These are phyloP conservation scores for Pristionchus entomophagus DNA, from an alignment of 2,888 invertebrate genomes.

Conservation along the genomic window DNA sequence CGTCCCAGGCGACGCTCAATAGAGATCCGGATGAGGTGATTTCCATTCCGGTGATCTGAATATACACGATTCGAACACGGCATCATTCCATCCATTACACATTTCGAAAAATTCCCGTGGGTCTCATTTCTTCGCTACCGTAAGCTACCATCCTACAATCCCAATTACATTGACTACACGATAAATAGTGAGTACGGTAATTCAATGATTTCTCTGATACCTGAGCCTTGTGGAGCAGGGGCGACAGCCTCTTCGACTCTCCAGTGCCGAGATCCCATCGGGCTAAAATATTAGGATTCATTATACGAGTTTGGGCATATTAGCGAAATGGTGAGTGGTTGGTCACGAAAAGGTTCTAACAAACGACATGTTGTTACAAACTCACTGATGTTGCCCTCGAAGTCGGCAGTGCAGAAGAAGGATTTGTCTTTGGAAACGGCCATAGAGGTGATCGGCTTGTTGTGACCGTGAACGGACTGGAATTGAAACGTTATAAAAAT, in stretches of 20 bases:
- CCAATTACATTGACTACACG: too few relatives aligned
- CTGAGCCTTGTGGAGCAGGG: conserved; percentile 93
- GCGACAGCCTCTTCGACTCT: conserved; percentile 85
- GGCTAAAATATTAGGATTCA: conserved; percentile 63
- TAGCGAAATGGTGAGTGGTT: too few relatives aligned
- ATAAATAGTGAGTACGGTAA: not conserved
- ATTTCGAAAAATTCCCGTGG: too few relatives aligned
- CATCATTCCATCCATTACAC: too few relatives aligned
- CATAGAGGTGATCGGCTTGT: conserved; percentile 95
- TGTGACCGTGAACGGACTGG: conserved; percentile 85
- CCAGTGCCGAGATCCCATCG: conserved; percentile 80
- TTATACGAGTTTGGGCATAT: too few relatives aligned
- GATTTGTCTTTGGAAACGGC: conserved; percentile 84
- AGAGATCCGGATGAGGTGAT: conserved; percentile 80
- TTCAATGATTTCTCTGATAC: conserved; percentile 80
- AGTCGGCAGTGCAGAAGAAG: conserved; percentile 91
- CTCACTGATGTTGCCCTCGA: conserved; percentile 88
- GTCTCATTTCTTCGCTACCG: too few relatives aligned
- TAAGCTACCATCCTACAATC: too few relatives aligned
- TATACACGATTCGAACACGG: not conserved
- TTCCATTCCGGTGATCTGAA: conserved; percentile 84
- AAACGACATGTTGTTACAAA: not conserved
- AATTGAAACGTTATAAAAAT: too few relatives aligned
- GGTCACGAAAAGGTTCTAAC: not conserved
- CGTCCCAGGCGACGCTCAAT: conserved; percentile 94